Evolutionary conservation across 2,797 vertebrate genomes (phyloP), one percentile per base, ranked within the genome.

Genomic region (Parauchenoglanis punctatus): DNA sequence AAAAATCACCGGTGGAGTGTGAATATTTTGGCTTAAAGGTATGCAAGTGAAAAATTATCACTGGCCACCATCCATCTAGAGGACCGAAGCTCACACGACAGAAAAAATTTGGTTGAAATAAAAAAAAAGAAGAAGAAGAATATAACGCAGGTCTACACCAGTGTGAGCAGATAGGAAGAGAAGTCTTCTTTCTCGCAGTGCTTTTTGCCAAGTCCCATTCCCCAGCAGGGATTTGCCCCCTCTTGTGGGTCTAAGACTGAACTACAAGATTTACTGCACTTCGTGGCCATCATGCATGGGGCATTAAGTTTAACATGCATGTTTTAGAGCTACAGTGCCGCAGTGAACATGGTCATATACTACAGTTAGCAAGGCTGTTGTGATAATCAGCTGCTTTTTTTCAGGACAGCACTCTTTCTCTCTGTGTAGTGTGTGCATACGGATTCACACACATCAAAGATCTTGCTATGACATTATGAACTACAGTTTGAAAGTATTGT

Each of bases 221-320:
- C 93, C 40, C 91, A 59, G 31, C 82, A 89, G 88, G 89, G 91
- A 88, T 92, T 92, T 94, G 93, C 95, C 87, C 95, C 95, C 94
- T 93, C 95, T 95, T 88, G 94, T 95, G 95, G 94, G 89, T 76
- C 78, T 83, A 0, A 78, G 31, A 15, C 31, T 40, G 83, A 92
- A 94, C 87, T 92, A 90, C 78, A 61, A 59, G 54, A 4, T 52
- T 82, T 7, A 1, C 13, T 20, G 18, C 77, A 54, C 61, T 56
- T 25, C 28, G 54, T n/a, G 1, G 76, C 68, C 81, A 87, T 17
- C n/a, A 13, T 56, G 25, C 11, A 56, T 80, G 31, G 44, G 82
- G 35, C 13, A 44, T 70, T 83, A 23, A 35, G 17, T 20, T 49
- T 63, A 46, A n/a, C 58, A 61, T 61, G 13, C 58, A n/a, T 46